Evolutionary conservation across 2,888 invertebrate species (phyloP).

Genomic region (Acronicta alni): DNA sequence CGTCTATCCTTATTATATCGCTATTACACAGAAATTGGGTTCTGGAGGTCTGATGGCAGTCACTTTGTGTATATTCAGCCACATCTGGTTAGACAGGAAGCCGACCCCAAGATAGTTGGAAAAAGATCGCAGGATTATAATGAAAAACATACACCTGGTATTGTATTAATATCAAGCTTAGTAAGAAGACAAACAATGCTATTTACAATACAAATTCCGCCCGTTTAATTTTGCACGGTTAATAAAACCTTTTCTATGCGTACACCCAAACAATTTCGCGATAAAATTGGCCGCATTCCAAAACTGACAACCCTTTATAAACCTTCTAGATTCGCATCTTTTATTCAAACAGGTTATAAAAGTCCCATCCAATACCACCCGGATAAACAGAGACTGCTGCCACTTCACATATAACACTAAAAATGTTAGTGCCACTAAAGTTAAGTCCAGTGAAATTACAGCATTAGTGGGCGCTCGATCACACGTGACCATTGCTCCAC

Average conservation of each 20-base stretch:
- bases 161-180: no score
- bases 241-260: conserved; percentile 13
- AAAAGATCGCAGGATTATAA: no score
- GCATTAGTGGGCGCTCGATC: conserved; percentile 37
- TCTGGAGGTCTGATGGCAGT: no score
- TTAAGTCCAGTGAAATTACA: conserved; percentile 42
- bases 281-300: conserved; percentile 33
- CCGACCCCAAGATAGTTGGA: no score
- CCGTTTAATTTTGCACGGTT: not conserved
- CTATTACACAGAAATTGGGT: no score
- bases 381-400: conserved; percentile 19
- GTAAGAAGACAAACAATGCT: no score
- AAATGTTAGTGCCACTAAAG: conserved; percentile 51
- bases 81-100: no score
- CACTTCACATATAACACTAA: conserved; percentile 48
- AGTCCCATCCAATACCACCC: conserved; percentile 47
- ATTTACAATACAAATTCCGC: not conserved
- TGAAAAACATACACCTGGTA: no score
- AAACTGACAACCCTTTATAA: conserved; percentile 40
- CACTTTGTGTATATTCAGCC: no score
- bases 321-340: conserved; percentile 36
- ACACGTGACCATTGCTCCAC: conserved; percentile 42
- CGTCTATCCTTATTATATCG: no score
- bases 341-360: conserved; percentile 57
- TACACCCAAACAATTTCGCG: conserved; percentile 7